Evolutionary conservation across 2,888 invertebrate genomes (phyloP).

Genomic region (Pecten maximus): DNA sequence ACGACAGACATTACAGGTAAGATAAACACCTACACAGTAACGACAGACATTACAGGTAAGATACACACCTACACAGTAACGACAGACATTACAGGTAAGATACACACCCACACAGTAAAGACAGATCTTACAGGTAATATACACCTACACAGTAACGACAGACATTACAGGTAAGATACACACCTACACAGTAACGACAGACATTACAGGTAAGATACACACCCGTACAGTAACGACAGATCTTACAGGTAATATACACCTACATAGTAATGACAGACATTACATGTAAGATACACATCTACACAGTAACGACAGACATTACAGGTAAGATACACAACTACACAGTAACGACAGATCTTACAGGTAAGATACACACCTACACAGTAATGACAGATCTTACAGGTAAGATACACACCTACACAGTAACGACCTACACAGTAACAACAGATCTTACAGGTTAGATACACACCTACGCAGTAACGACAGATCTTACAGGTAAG

Average conservation of each 20-base stretch:
- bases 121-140: not conserved
- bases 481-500: not conserved
- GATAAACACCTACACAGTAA: not conserved
- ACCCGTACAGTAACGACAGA: not conserved
- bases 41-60: not conserved
- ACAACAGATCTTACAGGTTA: not conserved
- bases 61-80: no score
- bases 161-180: not conserved
- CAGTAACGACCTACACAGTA: no score
- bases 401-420: not conserved
- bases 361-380: not conserved
- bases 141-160: not conserved
- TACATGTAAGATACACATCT: not conserved
- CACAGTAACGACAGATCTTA: not conserved
- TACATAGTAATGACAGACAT: not conserved
- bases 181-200: not conserved
- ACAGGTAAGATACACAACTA: no score
- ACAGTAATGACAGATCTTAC: not conserved
- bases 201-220: not conserved
- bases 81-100: not conserved
- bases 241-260: not conserved
- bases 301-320: not conserved
- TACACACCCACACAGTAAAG: no score
- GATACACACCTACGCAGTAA: no score
- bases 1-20: not conserved